A percentile compares a stretch with the other conserved stretches of the same genome.
phyloP scores from a whole-genome alignment of 1,140 invertebrate genomes.

The Ceratoteleas bidentatus region DNA sequence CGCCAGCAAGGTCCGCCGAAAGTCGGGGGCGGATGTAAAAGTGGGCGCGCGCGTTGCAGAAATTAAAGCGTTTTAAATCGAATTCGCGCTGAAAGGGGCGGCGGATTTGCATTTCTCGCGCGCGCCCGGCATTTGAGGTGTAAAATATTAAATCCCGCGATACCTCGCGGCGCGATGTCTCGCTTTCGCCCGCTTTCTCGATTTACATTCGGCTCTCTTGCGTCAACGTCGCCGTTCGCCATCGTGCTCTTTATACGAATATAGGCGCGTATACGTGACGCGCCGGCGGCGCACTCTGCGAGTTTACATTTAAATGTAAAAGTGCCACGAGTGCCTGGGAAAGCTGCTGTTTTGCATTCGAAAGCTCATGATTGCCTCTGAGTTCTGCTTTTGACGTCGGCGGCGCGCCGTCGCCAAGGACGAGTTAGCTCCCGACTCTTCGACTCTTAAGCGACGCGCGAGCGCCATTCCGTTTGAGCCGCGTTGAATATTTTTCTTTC shows the following conservation, averaged over 20 bases:
- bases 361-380: conserved; percentile 82
- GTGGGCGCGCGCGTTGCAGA: conserved; percentile 68
- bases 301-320: conserved; percentile 83
- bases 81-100: conserved; percentile 72
- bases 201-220: conserved; percentile 64
- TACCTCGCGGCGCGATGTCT: conserved; percentile 59
- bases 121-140: conserved; percentile 78
- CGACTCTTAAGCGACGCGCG: conserved; percentile 57
- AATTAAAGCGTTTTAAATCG: conserved; percentile 81
- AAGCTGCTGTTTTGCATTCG: conserved; percentile 82
- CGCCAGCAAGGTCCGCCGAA: not conserved
- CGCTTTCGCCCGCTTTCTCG: conserved; percentile 54
- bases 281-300: conserved; percentile 70
- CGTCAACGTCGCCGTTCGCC: conserved; percentile 58
- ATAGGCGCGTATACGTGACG: conserved; percentile 66
- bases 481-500: conserved; percentile 50
- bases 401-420: conserved; percentile 54
- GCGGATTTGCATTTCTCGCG: conserved; percentile 79
- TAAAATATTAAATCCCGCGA: conserved; percentile 80
- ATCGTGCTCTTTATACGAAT: conserved; percentile 67
- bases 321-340: conserved; percentile 76
- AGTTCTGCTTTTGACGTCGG: conserved; percentile 80
- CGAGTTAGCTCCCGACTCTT: conserved; percentile 49
- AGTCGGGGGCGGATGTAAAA: conserved; percentile 46
- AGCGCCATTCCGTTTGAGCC: conserved; percentile 59